A percentile compares a stretch with the other conserved stretches of the same genome.
Conservation (phyloP, 2,888 invertebrate species). For the Fragum sueziense region DNA sequence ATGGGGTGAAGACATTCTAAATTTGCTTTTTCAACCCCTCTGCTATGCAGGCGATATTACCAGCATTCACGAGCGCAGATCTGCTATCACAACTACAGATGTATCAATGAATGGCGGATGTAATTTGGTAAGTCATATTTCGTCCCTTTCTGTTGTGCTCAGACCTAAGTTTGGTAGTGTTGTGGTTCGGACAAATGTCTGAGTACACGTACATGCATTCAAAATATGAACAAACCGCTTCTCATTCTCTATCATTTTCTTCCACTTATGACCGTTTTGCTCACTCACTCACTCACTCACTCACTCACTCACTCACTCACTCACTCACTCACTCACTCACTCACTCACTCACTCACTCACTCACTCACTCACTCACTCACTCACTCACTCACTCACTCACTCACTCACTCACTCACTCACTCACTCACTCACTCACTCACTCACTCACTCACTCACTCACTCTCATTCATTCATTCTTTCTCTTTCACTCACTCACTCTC, state of each 20-base stretch:
- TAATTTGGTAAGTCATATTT: too few relatives aligned
- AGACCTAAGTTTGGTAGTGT: too few relatives aligned
- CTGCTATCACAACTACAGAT: too few relatives aligned
- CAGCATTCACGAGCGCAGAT: too few relatives aligned
- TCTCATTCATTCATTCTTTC: conserved; percentile 2
- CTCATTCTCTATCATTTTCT: not conserved
- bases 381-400: conserved; percentile 3
- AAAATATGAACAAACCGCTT: too few relatives aligned
- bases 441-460: conserved; percentile 6
- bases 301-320: not conserved
- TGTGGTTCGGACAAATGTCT: too few relatives aligned
- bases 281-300: not conserved
- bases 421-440: conserved; percentile 6
- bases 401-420: conserved; percentile 6
- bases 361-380: not conserved
- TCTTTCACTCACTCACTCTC: not conserved
- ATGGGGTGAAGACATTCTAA: too few relatives aligned
- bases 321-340: not conserved
- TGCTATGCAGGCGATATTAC: too few relatives aligned
- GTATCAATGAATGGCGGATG: too few relatives aligned
- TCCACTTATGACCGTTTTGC: not conserved
- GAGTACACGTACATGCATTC: too few relatives aligned
- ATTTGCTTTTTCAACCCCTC: too few relatives aligned
- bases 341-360: not conserved
- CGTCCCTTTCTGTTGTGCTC: too few relatives aligned